Evolutionary conservation across 2,888 invertebrate species (phyloP), one percentile per base, ranked within the genome.

Genomic region (Caenorhabditis uteleia): DNA sequence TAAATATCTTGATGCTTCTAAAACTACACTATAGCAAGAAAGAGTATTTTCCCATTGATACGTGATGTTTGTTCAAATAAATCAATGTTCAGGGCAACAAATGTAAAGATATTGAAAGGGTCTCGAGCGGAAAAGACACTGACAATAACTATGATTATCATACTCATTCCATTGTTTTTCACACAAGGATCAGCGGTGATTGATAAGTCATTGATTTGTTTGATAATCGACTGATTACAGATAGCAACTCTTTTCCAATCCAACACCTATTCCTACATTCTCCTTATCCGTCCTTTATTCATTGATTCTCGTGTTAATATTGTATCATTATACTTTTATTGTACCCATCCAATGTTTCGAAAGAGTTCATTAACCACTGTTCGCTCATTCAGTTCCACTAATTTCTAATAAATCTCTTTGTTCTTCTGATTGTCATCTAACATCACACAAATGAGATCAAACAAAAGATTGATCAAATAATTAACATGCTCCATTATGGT

Each of bases 81-180:
- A 23, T 14, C 2, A 18, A 8, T 18, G 23, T 26, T 26, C n/a
- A 42, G 18, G 25, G 21, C 16, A 26, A 27, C 48, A 36, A 42
- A 56, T 47, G 29, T 49, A 39, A 20, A 49, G 44, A 6, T 39
- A 23, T 44, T 36, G 7, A 36, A 44, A n/a, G 10, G 43, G 31
- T 33, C 56, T 5, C 47, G 53, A 38, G 59, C 51, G 3, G 59
- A 59, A 21, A 31, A 27, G 8, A 53, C 53, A 3, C 25, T 59
- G 20, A 59, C 59, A 7, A 43, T 59, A 8, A 59, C 59, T 10
- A 59, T 53, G 47, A 43, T 59, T 23, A 12, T 59, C 5, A 59
- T 59, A 6, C 27, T 59, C 23, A 29, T 53, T n/a, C 50, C 59
- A 2, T 21, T 38, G 2, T 14, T 59, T 6, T 46, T 48, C n/a